Evolutionary conservation across 2,797 vertebrate species (phyloP), one percentile per base, ranked within the genome.

Genomic region (Nyctalus aviator): DNA sequence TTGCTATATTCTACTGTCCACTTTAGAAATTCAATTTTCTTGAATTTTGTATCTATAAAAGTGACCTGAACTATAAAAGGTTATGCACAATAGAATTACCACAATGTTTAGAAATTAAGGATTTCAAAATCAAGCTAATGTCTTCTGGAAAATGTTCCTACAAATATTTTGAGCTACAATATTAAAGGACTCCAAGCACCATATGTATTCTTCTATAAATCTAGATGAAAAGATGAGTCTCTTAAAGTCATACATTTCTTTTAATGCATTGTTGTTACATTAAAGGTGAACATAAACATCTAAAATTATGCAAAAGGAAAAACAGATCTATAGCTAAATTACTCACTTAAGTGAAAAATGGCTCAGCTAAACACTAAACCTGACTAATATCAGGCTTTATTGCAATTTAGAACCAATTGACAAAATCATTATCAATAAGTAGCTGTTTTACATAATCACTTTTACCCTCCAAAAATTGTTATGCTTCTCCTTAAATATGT

Each of bases 21-120:
- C 97, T 98, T 98, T 98, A 98, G 98, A 98, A 98, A 99, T 99
- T 99, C 97, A 98, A 99, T 99, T 99, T 99, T 98, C 97, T 95
- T 97, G 97, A 98, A 97, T 97, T 98, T 97, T 96, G 87, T 96
- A 97, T 98, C 97, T 98, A 97, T 92, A 97, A 92, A 94, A 97
- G 87, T 99, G 99, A 99, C 99, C 98, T 99, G 98, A 99, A 98
- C 98, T 99, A 98, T 98, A 98, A 99, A 97, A 99, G 99, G 99
- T 98, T 99, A 98, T 97, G 96, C 96, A 97, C 98, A 99, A 99
- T 98, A 97, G 97, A 99, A 99, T 99, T 99, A 99, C 97, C 97
- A 97, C 98, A 98, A 98, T 97, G 98, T 94, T 97, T 98, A 96
- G 98, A 99, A 99, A 98, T 98, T 98, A 98, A 99, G 94, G 98